Evolutionary conservation across 2,113 vertebrate species (phyloP).

Genomic region (Sturnira hondurensis): DNA sequence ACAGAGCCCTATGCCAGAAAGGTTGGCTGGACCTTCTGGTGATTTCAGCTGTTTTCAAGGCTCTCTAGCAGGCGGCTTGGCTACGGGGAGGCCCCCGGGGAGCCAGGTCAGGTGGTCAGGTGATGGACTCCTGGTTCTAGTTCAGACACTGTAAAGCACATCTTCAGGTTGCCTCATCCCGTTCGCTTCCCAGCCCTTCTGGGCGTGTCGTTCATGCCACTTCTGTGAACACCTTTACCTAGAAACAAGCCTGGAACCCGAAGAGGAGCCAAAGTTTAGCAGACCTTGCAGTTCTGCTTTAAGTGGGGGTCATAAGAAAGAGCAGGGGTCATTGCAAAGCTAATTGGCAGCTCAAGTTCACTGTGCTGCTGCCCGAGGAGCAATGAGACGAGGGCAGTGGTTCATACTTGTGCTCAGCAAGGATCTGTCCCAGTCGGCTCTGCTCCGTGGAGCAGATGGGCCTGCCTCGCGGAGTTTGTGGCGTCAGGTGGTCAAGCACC

Average conservation of each 20-base stretch:
- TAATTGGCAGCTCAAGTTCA: rapidly evolving
- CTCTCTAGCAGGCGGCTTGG: slow-evolving; percentile 45
- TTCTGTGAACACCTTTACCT: neutral
- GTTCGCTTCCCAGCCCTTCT: neutral
- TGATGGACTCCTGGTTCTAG: neutral
- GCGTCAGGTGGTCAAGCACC: neutral
- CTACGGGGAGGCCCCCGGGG: neutral
- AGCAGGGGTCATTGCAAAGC: neutral
- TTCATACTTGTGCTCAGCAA: neutral
- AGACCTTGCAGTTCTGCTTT: neutral
- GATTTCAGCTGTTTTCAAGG: slow-evolving; percentile 62
- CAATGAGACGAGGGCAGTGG: rapidly evolving
- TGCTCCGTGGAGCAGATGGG: too few relatives aligned
- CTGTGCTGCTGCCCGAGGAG: neutral
- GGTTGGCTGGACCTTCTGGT: slow-evolving; percentile 30
- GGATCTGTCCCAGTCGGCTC: rapidly evolving
- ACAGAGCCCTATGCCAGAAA: slow-evolving; percentile 41
- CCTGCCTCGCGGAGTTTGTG: neutral
- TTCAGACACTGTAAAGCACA: neutral
- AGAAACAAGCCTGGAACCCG: neutral
- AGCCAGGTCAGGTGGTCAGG: slow-evolving; percentile 49
- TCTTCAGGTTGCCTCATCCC: neutral
- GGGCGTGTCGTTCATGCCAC: neutral
- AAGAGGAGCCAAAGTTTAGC: neutral
- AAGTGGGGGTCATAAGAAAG: neutral